A percentile compares a stretch with the other conserved stretches of the same genome.
Conservation (phyloP, 2,888 invertebrate species). For the Labia minor region DNA sequence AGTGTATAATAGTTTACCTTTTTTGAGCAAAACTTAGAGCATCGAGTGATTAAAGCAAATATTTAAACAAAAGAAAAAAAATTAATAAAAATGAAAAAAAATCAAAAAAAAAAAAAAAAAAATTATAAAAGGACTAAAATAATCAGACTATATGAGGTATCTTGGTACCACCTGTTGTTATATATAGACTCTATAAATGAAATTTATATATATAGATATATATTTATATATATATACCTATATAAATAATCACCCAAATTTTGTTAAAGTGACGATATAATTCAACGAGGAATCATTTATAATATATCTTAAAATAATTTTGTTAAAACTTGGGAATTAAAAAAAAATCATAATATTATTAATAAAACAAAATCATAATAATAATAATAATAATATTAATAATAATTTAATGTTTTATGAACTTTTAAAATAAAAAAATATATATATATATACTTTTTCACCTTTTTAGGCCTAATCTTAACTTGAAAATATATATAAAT, state of each 20-base stretch:
- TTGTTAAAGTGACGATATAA: constrained; percentile 7
- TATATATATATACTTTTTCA: too few relatives aligned
- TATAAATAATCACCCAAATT: background rate
- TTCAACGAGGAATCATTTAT: background rate
- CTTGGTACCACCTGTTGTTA: constrained; percentile 8
- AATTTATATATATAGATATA: background rate
- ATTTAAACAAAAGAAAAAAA: background rate
- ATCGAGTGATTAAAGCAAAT: constrained; percentile 4
- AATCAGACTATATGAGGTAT: constrained; percentile 1
- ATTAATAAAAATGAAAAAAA: background rate
- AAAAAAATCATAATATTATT: too few relatives aligned
- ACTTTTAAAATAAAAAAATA: background rate
- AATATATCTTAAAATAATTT: background rate
- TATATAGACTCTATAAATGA: background rate
- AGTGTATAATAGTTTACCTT: background rate
- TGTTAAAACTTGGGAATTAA: constrained; percentile 8
- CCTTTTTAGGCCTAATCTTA: too few relatives aligned
- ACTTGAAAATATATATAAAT: too few relatives aligned
- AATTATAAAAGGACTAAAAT: background rate
- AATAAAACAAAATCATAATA: too few relatives aligned
- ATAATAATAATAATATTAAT: background rate
- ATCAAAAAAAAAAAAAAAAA: background rate
- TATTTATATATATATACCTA: background rate
- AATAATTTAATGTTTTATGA: background rate
- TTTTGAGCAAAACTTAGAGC: constrained; percentile 9